These are phyloP conservation scores for Pseudomyrmex flavicornis DNA, from an alignment of 1,140 invertebrate species.

Conservation along the genomic window DNA sequence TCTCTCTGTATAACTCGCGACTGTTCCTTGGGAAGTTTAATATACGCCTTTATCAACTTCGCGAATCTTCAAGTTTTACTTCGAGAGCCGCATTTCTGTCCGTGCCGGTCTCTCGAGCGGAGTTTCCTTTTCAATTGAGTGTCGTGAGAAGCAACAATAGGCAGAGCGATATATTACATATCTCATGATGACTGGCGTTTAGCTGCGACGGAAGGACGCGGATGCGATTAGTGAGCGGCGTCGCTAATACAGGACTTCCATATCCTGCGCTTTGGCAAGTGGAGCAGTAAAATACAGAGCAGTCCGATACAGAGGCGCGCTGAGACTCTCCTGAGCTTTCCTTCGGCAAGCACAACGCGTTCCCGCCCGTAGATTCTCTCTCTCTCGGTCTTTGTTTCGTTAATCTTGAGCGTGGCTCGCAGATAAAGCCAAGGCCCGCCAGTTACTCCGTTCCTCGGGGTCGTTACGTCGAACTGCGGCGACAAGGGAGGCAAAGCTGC, in stretches of 20 bases:
- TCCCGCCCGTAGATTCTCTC: slow-evolving; percentile 17
- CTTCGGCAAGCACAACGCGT: slow-evolving; percentile 23
- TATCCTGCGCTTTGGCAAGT: slow-evolving; percentile 19
- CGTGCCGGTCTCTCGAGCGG: slow-evolving; percentile 3
- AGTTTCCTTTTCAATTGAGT: slow-evolving; percentile 37
- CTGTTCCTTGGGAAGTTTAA: not conserved
- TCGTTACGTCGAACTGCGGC: slow-evolving; percentile 64
- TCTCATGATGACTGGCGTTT: slow-evolving; percentile 7
- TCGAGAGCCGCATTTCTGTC: not conserved
- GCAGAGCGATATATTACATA: not conserved
- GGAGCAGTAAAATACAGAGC: not conserved
- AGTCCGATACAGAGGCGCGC: slow-evolving; percentile 24
- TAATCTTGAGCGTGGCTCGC: slow-evolving; percentile 63
- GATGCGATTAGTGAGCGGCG: slow-evolving; percentile 29
- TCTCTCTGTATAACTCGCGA: not conserved
- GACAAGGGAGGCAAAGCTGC: slow-evolving; percentile 51
- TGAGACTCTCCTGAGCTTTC: not conserved
- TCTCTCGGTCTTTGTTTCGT: slow-evolving; percentile 67
- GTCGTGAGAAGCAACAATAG: not conserved
- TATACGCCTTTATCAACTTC: not conserved
- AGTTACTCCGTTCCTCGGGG: slow-evolving; percentile 58
- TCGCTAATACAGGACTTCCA: slow-evolving; percentile 21
- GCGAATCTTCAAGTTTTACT: slow-evolving; percentile 29
- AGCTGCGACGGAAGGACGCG: not conserved
- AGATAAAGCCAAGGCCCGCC: slow-evolving; percentile 66